Evolutionary conservation across 1,140 invertebrate genomes (phyloP).

Genomic region (Sminthurinus signatus): DNA sequence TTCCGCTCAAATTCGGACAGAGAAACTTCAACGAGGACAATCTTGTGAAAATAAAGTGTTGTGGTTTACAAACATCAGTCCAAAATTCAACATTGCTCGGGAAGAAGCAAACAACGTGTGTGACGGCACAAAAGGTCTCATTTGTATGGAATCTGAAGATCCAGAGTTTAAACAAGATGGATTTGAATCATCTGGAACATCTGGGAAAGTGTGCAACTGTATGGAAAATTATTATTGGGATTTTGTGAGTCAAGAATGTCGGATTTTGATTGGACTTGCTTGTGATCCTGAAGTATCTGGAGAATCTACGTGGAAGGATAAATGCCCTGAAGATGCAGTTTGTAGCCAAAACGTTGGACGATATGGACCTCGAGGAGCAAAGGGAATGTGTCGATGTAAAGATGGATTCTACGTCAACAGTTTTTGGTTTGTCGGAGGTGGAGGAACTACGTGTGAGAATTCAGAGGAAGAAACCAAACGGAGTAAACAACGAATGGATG

Average conservation of each 20-base stretch:
- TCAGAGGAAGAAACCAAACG: neutral
- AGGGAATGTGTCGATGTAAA: conserved; percentile 10
- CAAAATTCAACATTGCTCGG: neutral
- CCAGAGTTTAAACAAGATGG: neutral
- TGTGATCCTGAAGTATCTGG: neutral
- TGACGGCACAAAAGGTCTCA: neutral
- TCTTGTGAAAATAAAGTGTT: neutral
- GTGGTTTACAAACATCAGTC: neutral
- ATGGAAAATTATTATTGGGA: conserved; percentile 7
- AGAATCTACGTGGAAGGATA: neutral
- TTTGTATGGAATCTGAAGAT: neutral
- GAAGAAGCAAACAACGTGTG: neutral
- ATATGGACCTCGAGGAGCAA: conserved; percentile 2
- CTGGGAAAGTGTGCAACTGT: neutral
- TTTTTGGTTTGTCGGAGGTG: conserved; percentile 3
- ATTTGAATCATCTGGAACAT: too few relatives aligned
- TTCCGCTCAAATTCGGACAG: too few relatives aligned
- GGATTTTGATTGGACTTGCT: conserved; percentile 4
- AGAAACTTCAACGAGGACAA: neutral
- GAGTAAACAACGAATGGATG: too few relatives aligned
- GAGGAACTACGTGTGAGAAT: neutral
- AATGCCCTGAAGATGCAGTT: neutral
- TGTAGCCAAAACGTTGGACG: conserved; percentile 5
- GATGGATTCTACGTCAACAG: neutral
- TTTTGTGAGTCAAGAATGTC: neutral